Conservation (phyloP, 2,888 invertebrate species). For the Cheilosia urbana region DNA sequence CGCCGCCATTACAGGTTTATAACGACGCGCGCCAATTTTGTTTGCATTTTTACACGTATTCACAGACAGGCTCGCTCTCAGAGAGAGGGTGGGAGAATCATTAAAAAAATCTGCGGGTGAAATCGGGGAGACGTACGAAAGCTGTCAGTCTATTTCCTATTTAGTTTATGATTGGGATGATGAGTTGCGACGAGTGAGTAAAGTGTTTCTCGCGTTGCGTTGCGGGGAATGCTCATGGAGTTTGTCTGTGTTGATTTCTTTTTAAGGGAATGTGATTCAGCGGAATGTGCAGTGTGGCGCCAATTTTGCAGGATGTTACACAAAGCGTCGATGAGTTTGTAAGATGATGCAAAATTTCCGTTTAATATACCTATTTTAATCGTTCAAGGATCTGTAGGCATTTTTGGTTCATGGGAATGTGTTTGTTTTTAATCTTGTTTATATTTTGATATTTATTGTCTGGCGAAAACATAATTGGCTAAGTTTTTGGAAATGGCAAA, state of each 20-base stretch:
- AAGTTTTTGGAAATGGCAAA: no score
- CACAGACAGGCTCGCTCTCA: no score
- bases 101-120: no score
- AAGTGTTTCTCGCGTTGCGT: constrained; percentile 32
- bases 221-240: constrained; percentile 31
- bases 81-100: no score
- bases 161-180: constrained; percentile 70
- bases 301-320: constrained; percentile 46
- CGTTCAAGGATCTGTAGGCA: constrained; percentile 12
- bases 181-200: constrained; percentile 46
- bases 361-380: constrained; percentile 17
- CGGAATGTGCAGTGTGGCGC: constrained; percentile 43
- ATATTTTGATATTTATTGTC: no score
- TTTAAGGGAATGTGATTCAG: constrained; percentile 61
- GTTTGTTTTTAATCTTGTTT: no score
- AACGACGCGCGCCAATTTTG: no score
- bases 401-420: not conserved
- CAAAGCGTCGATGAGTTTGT: constrained; percentile 13
- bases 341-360: constrained; percentile 12
- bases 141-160: no score
- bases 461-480: no score
- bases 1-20: no score
- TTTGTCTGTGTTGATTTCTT: constrained; percentile 37
- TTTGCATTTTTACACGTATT: no score
- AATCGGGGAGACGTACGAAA: no score